Evolutionary conservation across 2,888 invertebrate genomes (phyloP).

Genomic region (Tinea trinotella): DNA sequence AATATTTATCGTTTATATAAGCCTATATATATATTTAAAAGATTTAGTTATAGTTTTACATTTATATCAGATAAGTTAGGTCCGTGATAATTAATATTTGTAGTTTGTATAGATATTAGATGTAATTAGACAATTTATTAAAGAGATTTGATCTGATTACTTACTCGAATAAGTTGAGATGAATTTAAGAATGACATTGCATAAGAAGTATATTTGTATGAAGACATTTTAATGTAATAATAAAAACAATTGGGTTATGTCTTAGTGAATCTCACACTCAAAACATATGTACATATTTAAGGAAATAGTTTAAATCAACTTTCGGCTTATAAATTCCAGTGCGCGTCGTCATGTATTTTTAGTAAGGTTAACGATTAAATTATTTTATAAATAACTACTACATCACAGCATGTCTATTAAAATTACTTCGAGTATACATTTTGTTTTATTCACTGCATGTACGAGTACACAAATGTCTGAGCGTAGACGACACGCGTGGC

Average conservation of each 20-base stretch:
- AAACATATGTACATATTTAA: too few relatives aligned
- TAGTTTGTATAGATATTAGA: slow-evolving; percentile 9
- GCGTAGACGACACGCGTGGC: too few relatives aligned
- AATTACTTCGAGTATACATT: neutral
- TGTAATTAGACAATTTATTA: neutral
- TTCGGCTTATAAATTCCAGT: too few relatives aligned
- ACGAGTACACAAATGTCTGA: too few relatives aligned
- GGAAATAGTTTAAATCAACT: too few relatives aligned
- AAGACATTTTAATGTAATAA: too few relatives aligned
- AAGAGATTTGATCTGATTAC: neutral
- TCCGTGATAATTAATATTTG: slow-evolving; percentile 22
- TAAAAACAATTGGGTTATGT: too few relatives aligned
- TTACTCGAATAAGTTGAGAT: neutral
- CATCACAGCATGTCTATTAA: neutral
- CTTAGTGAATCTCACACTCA: too few relatives aligned
- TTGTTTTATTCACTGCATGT: slow-evolving; percentile 4
- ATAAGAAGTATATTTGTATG: too few relatives aligned
- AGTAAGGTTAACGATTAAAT: too few relatives aligned
- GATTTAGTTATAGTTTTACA: neutral
- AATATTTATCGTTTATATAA: slow-evolving; percentile 8
- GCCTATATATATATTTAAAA: neutral
- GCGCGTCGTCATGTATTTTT: too few relatives aligned
- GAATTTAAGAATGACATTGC: neutral
- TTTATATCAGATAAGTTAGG: slow-evolving; percentile 23
- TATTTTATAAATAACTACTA: slow-evolving; percentile 4